Evolutionary conservation across 2,888 invertebrate genomes (phyloP).

Genomic region (Mythimna pallens): DNA sequence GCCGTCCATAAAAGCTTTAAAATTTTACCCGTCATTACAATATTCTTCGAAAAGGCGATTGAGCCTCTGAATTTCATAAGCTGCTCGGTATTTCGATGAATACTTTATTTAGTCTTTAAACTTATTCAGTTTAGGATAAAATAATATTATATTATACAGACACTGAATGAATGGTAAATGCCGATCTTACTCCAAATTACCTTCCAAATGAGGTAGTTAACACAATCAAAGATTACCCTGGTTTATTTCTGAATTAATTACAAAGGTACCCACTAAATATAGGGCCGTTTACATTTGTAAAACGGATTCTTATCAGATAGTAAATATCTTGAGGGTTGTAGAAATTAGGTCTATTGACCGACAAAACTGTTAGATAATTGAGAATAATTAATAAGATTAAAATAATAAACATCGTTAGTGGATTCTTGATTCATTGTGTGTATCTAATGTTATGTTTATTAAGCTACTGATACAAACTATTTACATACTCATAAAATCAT

Average conservation of each 20-base stretch:
- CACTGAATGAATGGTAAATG: constrained; percentile 32
- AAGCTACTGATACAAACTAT: no score
- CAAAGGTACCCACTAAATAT: constrained; percentile 33
- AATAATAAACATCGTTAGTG: constrained; percentile 9
- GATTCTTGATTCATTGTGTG: neutral
- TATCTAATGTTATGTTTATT: constrained; percentile 6
- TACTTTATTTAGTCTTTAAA: constrained; percentile 11
- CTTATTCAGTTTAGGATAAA: constrained; percentile 1
- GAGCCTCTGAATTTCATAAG: constrained; percentile 18
- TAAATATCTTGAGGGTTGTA: constrained; percentile 11
- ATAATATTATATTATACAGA: constrained; percentile 11
- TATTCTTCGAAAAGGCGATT: constrained; percentile 11
- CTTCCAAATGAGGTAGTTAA: constrained; percentile 32
- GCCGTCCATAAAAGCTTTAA: constrained; percentile 13
- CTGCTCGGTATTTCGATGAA: neutral
- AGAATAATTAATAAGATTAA: constrained; percentile 9
- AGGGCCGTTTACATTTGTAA: constrained; percentile 38
- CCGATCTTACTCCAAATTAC: constrained; percentile 20
- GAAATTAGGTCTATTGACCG: constrained; percentile 8
- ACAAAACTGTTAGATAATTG: constrained; percentile 21
- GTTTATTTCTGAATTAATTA: constrained; percentile 44
- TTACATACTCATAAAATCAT: no score
- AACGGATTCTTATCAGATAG: constrained; percentile 26
- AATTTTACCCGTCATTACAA: constrained; percentile 1
- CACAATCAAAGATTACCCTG: constrained; percentile 46